Percentiles rank a stretch among this genome's conserved stretches.
These are phyloP conservation scores for Periophthalmodon schlosseri DNA, from an alignment of 2,113 vertebrate genomes.

Conservation along the genomic window DNA sequence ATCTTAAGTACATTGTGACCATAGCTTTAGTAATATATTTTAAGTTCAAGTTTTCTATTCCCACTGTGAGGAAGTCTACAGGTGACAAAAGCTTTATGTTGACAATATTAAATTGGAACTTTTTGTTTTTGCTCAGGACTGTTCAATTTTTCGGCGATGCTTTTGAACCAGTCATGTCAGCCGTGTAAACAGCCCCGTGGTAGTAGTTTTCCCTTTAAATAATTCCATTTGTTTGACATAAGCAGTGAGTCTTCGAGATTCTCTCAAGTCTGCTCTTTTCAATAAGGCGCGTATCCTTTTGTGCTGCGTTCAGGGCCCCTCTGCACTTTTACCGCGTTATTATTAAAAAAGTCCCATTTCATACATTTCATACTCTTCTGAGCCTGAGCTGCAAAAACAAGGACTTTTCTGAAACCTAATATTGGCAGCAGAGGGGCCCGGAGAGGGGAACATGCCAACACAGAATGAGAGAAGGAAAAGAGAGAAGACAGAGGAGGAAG, in stretches of 20 bases:
- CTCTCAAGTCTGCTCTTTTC: slow-evolving; percentile 13
- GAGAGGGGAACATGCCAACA: slow-evolving; percentile 39
- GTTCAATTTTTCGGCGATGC: not conserved
- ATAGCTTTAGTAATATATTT: no score
- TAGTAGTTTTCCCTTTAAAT: not conserved
- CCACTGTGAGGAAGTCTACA: no score
- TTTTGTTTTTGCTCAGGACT: no score
- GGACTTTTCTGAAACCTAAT: slow-evolving; percentile 63
- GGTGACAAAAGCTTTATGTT: no score
- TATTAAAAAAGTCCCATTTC: slow-evolving; percentile 56
- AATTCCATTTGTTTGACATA: not conserved
- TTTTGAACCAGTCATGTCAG: not conserved
- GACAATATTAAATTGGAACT: no score
- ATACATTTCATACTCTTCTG: slow-evolving; percentile 52
- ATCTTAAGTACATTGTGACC: no score
- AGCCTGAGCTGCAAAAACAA: slow-evolving; percentile 36
- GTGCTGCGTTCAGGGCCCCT: slow-evolving; percentile 31
- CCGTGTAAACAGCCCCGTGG: not conserved
- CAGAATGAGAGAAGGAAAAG: not conserved
- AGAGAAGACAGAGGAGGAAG: not conserved
- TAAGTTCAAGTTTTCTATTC: no score
- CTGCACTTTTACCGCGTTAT: slow-evolving; percentile 42
- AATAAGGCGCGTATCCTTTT: slow-evolving; percentile 15
- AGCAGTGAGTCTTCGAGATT: not conserved
- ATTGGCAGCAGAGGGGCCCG: slow-evolving; percentile 45